Base-by-base conservation (phyloP, 23 tunicate species). In the Clavelina lepadiformis region DNA sequence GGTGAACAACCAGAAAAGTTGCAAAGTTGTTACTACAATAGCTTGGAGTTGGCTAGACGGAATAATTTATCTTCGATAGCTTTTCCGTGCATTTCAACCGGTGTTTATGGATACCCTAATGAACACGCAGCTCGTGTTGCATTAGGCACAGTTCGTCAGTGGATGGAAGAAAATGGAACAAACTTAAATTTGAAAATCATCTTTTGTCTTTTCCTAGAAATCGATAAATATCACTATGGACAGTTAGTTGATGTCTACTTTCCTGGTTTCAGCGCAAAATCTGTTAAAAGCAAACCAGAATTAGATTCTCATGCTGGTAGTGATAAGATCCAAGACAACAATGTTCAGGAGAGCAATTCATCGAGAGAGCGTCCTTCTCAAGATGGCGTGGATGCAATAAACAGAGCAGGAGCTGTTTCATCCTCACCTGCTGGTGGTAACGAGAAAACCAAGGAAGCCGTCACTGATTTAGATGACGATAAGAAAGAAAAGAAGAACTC, bases 71-170 rank as follows among this genome's bases (percentile, higher is more conserved):
- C 32, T 35, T 31, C 79, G 3, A 69, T 93, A 30, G 99, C 99
- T 22, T 93, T 93, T 67, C 94, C 94, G 3, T 93, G 99, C 45
- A 93, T 93, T 35, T 93, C 99, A 18, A 93, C 99, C 41, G 99
- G 99, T 1, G 76, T 85, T 13, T 93, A 78, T 64, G 83, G 94
- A 5, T 93, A 93, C 66, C 99, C 99, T 5, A 85, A 93, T 73
- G 78, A 66, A 32, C 35, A 38, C 24, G 99, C 99, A 6, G 95
- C 95, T 30, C 29, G 55, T 28, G 94, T 85, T 33, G 99, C 88
- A 19, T 25, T 93, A 30, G 11, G 0, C 27, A 75, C 95, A 13
- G 78, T 74, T 20, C 25, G 66, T 11, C 50, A 73, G 0, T 79
- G 95, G 88, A 26, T 93, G 58, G 58, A 65, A 28, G 26, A 74